phyloP scores from a whole-genome alignment of 2,888 invertebrate genomes.

The Serripes groenlandicus region DNA sequence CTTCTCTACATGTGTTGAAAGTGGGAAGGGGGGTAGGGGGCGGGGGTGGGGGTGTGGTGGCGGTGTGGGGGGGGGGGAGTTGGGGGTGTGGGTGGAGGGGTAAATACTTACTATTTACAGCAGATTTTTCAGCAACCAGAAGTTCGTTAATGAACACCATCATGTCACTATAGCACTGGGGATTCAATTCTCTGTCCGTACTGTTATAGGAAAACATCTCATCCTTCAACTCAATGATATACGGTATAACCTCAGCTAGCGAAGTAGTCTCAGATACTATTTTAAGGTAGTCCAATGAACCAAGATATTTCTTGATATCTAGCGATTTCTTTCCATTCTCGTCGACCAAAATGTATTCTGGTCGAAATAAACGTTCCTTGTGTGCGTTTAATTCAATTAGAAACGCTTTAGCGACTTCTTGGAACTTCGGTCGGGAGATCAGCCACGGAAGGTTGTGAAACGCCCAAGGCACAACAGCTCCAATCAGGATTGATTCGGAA shows the following conservation, averaged over 20 bases:
- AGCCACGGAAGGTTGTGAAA: constrained; percentile 30
- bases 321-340: not conserved
- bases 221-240: constrained; percentile 35
- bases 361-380: not conserved
- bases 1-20: not conserved
- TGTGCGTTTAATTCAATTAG: constrained; percentile 11
- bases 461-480: constrained; percentile 20
- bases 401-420: constrained; percentile 9
- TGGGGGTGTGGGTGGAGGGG: not conserved
- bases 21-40: not conserved
- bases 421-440: constrained; percentile 29
- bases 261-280: no score
- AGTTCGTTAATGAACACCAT: constrained; percentile 41
- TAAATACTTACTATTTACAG: constrained; percentile 54
- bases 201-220: constrained; percentile 54
- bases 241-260: no score
- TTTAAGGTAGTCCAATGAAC: constrained; percentile 30
- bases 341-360: not conserved
- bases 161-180: constrained; percentile 50
- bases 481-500: not conserved
- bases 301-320: not conserved
- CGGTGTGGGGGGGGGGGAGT: not conserved
- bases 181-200: constrained; percentile 42
- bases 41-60: not conserved
- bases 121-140: constrained; percentile 39